phyloP scores from a whole-genome alignment of 2,113 vertebrate genomes.

The Crotalus horridus region DNA sequence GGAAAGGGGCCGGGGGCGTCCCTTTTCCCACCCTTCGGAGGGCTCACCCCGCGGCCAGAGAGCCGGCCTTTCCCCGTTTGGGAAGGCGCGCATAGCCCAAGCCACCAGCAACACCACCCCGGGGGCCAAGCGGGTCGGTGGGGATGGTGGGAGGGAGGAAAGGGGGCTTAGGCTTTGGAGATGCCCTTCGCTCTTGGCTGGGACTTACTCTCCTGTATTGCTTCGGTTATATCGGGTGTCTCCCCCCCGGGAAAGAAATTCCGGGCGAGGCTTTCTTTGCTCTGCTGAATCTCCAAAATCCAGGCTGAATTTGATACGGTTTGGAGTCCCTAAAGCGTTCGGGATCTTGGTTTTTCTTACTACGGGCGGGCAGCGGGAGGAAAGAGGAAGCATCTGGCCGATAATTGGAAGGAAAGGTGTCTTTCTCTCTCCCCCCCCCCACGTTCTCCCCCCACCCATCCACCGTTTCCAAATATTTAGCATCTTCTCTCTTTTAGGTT shows the following conservation, averaged over 20 bases:
- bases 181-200: neutral
- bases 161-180: neutral
- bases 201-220: neutral
- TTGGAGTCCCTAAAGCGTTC: neutral
- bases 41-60: neutral
- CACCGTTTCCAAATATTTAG: neutral
- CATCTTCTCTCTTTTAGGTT: neutral
- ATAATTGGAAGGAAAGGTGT: neutral
- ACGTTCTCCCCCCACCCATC: neutral
- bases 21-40: neutral
- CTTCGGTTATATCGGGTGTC: neutral
- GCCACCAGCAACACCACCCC: neutral
- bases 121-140: neutral
- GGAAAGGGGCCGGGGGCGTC: neutral
- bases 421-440: too few relatives aligned
- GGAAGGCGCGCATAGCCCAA: neutral
- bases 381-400: neutral
- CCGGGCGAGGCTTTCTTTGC: neutral
- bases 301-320: neutral
- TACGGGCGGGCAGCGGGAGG: neutral
- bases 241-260: neutral
- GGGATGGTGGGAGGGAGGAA: too few relatives aligned
- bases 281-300: neutral
- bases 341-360: neutral
- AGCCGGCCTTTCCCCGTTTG: neutral